Percentiles rank a stretch among this genome's conserved stretches.
Conservation (phyloP, 2,888 invertebrate species). For the Hesperia comma region DNA sequence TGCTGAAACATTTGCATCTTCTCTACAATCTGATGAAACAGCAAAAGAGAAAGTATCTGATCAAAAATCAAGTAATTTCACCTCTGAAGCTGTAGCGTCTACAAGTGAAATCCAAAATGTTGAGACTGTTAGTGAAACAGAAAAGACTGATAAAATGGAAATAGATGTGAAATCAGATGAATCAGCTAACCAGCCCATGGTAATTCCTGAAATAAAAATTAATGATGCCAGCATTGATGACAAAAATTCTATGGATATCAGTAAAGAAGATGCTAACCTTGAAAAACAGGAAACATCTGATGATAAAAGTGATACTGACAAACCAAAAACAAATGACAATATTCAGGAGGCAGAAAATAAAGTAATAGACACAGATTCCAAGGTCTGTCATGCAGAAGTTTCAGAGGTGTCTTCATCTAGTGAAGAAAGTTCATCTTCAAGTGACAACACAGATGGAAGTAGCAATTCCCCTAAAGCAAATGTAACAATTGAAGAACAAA, state of each 20-base stretch:
- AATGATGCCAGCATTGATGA: conserved; percentile 77
- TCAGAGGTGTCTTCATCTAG: conserved; percentile 72
- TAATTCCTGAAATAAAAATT: conserved; percentile 75
- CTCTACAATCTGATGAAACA: conserved; percentile 35
- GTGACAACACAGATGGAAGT: conserved; percentile 76
- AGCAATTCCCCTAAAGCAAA: conserved; percentile 74
- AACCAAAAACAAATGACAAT: conserved; percentile 57
- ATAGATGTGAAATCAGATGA: conserved; percentile 58
- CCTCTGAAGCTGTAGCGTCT: conserved; percentile 44
- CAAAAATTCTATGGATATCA: conserved; percentile 59
- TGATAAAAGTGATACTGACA: conserved; percentile 38
- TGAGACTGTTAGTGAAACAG: conserved; percentile 43
- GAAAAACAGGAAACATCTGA: conserved; percentile 51
- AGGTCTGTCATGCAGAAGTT: conserved; percentile 51
- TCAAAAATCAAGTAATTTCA: conserved; percentile 46
- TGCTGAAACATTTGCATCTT: conserved; percentile 27
- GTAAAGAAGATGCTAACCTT: conserved; percentile 46
- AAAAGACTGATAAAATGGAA: conserved; percentile 56
- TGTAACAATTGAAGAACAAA: conserved; percentile 51
- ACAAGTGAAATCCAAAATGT: conserved; percentile 48
- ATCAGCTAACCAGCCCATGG: conserved; percentile 45
- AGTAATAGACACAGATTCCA: conserved; percentile 62
- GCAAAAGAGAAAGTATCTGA: conserved; percentile 53
- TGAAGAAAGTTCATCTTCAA: conserved; percentile 77
- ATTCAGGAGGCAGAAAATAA: conserved; percentile 68